Evolutionary conservation across 2,888 invertebrate species (phyloP).

Genomic region (Folsomia manolachei): DNA sequence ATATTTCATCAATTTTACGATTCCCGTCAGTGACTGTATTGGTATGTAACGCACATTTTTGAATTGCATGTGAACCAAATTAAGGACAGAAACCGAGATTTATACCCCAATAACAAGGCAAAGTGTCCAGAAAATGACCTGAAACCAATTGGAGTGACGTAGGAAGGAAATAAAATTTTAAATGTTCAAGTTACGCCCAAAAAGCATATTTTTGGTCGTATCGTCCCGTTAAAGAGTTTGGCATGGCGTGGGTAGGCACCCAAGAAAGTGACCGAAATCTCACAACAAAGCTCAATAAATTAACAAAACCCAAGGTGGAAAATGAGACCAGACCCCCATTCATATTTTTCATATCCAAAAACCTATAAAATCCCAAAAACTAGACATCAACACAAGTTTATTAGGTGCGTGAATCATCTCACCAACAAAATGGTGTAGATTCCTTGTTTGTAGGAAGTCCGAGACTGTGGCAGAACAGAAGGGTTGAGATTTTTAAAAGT

Average conservation of each 20-base stretch:
- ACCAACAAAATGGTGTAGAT: not conserved
- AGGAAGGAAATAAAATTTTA: not conserved
- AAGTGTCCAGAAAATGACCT: not conserved
- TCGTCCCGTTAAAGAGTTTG: too few species aligned
- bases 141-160: not conserved
- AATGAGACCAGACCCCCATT: not conserved
- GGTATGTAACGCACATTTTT: too few species aligned
- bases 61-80: too few species aligned
- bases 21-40: too few species aligned
- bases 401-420: not conserved
- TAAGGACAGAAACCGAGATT: not conserved
- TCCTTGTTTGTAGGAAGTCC: not conserved
- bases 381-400: too few species aligned
- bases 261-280: too few species aligned
- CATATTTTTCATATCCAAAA: not conserved
- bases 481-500: not conserved
- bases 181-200: not conserved
- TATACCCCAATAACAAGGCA: not conserved
- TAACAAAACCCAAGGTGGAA: not conserved
- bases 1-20: too few species aligned
- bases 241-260: too few species aligned
- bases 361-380: not conserved
- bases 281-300: not conserved
- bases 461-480: not conserved
- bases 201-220: not conserved